Percentiles rank a stretch among this genome's conserved stretches.
Conservation (phyloP, 2,113 vertebrate species). For the Geococcyx californianus region DNA sequence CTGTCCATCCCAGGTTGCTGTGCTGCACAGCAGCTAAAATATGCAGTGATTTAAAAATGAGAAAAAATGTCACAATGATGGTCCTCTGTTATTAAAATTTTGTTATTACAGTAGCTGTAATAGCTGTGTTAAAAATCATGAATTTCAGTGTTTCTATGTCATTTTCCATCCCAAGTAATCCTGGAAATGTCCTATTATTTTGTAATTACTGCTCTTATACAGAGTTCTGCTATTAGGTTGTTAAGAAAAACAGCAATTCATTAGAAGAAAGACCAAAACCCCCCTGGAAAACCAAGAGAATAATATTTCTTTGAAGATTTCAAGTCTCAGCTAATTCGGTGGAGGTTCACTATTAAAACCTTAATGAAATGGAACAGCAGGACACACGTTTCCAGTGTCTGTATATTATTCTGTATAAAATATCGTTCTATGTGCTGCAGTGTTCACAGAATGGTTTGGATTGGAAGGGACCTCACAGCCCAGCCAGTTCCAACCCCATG, state of each 20-base stretch:
- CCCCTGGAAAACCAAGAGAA: neutral
- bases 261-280: neutral
- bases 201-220: neutral
- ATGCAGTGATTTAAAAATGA: neutral
- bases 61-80: neutral
- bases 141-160: neutral
- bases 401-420: too few relatives aligned
- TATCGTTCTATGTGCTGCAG: rapidly evolving
- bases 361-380: neutral
- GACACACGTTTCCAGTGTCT: neutral
- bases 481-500: too few relatives aligned
- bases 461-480: too few relatives aligned
- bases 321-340: neutral
- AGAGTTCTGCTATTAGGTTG: neutral
- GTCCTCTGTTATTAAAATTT: neutral
- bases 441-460: too few relatives aligned
- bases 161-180: neutral
- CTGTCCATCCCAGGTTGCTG: too few relatives aligned
- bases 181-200: neutral
- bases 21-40: neutral
- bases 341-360: neutral
- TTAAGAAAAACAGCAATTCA: neutral
- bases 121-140: neutral
- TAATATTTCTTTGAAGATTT: neutral
- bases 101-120: neutral